Conservation (phyloP, 2,888 invertebrate species). For the Folsomia manolachei region DNA sequence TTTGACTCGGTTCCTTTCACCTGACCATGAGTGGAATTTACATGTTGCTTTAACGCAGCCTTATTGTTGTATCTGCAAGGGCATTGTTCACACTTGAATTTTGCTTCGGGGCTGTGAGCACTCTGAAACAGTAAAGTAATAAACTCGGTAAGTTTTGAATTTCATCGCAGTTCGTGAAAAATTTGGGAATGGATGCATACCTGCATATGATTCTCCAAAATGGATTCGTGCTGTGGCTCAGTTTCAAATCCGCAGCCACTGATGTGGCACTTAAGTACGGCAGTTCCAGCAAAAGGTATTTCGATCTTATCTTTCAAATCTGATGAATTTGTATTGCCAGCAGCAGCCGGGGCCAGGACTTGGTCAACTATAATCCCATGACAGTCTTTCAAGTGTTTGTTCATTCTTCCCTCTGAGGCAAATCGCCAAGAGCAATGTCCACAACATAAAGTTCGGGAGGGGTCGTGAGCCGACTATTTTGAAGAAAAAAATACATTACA, state of each 20-base stretch:
- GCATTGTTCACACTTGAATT: not conserved
- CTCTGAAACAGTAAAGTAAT: not conserved
- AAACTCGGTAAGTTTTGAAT: not conserved
- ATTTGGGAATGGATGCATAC: too few relatives aligned
- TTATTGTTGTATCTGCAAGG: not conserved
- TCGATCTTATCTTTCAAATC: not conserved
- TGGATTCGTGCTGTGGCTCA: not conserved
- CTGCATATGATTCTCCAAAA: not conserved
- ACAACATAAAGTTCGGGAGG: not conserved
- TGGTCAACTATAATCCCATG: conserved; percentile 1
- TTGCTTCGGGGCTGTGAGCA: not conserved
- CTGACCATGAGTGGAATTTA: too few relatives aligned
- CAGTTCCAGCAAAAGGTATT: not conserved
- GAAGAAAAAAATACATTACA: not conserved
- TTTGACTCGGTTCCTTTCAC: too few relatives aligned
- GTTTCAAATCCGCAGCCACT: not conserved
- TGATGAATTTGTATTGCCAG: not conserved
- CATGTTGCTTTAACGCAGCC: not conserved
- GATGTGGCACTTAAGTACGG: not conserved
- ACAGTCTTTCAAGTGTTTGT: not conserved
- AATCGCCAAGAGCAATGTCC: conserved; percentile 9
- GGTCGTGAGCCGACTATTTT: not conserved
- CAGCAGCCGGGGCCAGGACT: not conserved
- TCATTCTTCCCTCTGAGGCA: not conserved
- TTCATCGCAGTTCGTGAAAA: too few relatives aligned